phyloP scores from a whole-genome alignment of 2,888 invertebrate species.

The Lepidocyrtinus sp. region DNA sequence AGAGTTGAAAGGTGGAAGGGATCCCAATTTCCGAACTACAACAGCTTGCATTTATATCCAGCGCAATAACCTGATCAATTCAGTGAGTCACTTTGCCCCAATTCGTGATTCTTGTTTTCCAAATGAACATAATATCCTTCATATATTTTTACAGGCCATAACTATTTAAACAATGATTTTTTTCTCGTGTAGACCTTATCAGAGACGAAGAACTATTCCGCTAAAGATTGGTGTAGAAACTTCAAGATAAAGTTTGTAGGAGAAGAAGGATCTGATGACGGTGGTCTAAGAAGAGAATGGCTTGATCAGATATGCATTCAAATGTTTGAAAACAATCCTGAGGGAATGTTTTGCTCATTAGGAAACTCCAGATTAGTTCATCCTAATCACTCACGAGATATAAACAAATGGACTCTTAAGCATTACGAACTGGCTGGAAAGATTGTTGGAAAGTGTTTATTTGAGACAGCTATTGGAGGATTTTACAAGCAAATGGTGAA shows the following conservation, averaged over 20 bases:
- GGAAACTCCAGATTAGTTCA: constrained; percentile 74
- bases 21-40: constrained; percentile 57
- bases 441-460: constrained; percentile 74
- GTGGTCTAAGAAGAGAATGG: constrained; percentile 84
- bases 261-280: constrained; percentile 82
- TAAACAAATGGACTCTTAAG: constrained; percentile 71
- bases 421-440: constrained; percentile 74
- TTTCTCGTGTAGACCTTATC: constrained; percentile 69
- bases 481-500: constrained; percentile 80
- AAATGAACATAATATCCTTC: too few species aligned
- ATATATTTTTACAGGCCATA: too few species aligned
- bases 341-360: constrained; percentile 70
- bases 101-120: too few species aligned
- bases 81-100: constrained; percentile 57
- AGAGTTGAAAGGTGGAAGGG: constrained; percentile 61
- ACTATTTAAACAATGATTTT: not conserved
- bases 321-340: constrained; percentile 71
- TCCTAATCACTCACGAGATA: constrained; percentile 72
- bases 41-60: constrained; percentile 58
- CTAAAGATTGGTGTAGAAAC: constrained; percentile 74
- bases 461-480: constrained; percentile 77
- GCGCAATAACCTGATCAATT: constrained; percentile 58
- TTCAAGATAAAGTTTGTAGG: constrained; percentile 74
- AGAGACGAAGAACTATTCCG: constrained; percentile 73
- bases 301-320: constrained; percentile 73